These are phyloP conservation scores for Panagrolaimus sp. DNA, from an alignment of 1,140 invertebrate genomes.

Conservation along the genomic window DNA sequence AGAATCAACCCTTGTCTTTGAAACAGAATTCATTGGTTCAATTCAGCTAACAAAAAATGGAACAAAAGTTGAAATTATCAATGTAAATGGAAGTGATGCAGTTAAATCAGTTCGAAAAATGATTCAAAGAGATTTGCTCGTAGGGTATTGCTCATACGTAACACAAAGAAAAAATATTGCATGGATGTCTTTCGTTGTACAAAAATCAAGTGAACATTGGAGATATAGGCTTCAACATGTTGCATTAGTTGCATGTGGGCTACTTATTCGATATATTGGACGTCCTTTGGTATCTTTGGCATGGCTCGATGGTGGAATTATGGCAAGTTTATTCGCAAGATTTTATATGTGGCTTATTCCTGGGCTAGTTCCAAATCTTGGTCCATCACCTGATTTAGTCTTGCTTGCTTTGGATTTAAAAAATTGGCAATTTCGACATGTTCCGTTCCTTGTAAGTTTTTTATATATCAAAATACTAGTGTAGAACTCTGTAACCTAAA, in stretches of 20 bases:
- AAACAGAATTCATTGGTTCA: neutral
- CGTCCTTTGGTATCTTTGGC: neutral
- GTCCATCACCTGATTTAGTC: neutral
- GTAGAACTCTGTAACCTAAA: too few species aligned
- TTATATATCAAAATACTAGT: neutral
- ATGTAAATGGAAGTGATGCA: neutral
- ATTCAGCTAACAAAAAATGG: neutral
- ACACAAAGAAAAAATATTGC: neutral
- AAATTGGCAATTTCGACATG: neutral
- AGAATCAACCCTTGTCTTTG: neutral
- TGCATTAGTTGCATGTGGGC: neutral
- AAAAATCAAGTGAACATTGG: neutral
- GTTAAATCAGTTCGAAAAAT: neutral
- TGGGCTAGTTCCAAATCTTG: neutral
- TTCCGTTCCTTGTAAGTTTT: neutral
- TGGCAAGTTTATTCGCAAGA: neutral
- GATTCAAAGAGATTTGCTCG: neutral
- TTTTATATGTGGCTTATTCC: neutral
- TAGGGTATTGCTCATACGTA: neutral
- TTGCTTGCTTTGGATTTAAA: neutral
- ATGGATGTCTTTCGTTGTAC: conserved; percentile 5
- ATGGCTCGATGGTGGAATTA: neutral
- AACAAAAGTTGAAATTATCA: neutral
- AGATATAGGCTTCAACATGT: neutral
- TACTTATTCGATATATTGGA: neutral